phyloP scores from a whole-genome alignment of 2,888 invertebrate species.

The Mamestra brassicae region DNA sequence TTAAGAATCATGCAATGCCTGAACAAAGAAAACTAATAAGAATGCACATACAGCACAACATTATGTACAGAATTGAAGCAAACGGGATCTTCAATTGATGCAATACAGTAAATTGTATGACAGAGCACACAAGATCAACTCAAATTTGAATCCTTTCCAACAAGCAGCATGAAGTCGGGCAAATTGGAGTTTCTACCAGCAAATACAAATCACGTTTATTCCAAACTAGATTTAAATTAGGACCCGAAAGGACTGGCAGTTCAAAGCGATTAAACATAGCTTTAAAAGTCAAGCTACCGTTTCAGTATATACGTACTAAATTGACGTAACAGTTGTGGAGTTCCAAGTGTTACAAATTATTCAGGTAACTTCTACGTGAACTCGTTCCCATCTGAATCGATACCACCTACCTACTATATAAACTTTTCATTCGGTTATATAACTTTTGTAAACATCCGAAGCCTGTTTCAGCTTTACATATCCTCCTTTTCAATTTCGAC shows the following conservation, averaged over 20 bases:
- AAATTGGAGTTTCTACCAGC: background rate
- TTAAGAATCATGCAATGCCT: background rate
- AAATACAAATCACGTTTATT: slow-evolving; percentile 29
- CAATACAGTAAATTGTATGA: background rate
- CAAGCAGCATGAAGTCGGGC: background rate
- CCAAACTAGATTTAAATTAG: slow-evolving; percentile 39
- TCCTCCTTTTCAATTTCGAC: slow-evolving; percentile 41
- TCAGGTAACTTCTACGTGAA: background rate
- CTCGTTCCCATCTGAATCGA: background rate
- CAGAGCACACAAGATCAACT: background rate
- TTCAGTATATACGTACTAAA: background rate
- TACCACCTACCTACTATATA: background rate
- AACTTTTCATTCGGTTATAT: slow-evolving; percentile 1
- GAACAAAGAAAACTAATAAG: background rate
- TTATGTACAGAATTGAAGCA: background rate
- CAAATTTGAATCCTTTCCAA: background rate
- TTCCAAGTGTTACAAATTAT: background rate
- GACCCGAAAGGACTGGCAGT: slow-evolving; percentile 1
- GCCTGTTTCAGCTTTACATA: slow-evolving; percentile 18
- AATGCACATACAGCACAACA: background rate
- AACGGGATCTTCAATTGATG: background rate
- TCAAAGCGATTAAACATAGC: slow-evolving; percentile 35
- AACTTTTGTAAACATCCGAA: slow-evolving; percentile 18
- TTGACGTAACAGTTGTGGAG: too few relatives aligned
- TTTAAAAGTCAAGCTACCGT: slow-evolving; percentile 11